Evolutionary conservation across 2,113 vertebrate species (phyloP).

Genomic region (Phasianus colchicus): DNA sequence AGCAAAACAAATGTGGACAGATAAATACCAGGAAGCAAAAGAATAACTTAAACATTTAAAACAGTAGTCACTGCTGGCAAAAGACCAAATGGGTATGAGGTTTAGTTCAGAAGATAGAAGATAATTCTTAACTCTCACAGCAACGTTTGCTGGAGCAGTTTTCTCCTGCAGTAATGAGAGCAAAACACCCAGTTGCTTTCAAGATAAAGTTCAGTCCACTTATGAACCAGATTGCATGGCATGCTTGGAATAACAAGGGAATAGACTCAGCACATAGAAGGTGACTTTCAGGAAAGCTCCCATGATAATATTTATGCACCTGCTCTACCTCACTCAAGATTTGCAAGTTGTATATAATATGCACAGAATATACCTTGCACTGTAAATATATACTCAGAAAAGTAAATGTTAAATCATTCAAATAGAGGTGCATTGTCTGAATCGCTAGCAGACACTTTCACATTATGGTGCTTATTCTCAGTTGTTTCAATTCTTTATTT

Average conservation of each 20-base stretch:
- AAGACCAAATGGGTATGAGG: not conserved
- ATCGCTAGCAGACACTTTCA: not conserved
- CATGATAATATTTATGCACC: not conserved
- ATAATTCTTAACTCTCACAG: not conserved
- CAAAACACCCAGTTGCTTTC: not conserved
- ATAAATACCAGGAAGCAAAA: slow-evolving; percentile 10
- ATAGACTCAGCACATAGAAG: not conserved
- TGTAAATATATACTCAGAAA: not conserved
- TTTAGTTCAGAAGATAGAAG: not conserved
- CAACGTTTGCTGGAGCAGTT: not conserved
- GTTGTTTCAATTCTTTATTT: not conserved
- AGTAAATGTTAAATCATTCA: not conserved
- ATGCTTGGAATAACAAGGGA: not conserved
- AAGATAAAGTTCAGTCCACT: not conserved
- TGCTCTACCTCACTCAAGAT: not conserved
- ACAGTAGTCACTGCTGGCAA: not conserved
- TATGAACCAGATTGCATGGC: not conserved
- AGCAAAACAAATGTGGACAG: not conserved
- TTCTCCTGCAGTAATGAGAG: not conserved
- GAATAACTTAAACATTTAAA: not conserved
- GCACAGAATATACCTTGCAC: not conserved
- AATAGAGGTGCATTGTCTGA: not conserved
- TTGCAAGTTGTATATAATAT: not conserved
- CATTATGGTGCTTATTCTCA: not conserved
- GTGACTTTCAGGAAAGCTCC: slow-evolving; percentile 19